Evolutionary conservation across 2,113 vertebrate genomes (phyloP), one percentile per base, ranked within the genome.

Genomic region (Drymodes brunneopygia): DNA sequence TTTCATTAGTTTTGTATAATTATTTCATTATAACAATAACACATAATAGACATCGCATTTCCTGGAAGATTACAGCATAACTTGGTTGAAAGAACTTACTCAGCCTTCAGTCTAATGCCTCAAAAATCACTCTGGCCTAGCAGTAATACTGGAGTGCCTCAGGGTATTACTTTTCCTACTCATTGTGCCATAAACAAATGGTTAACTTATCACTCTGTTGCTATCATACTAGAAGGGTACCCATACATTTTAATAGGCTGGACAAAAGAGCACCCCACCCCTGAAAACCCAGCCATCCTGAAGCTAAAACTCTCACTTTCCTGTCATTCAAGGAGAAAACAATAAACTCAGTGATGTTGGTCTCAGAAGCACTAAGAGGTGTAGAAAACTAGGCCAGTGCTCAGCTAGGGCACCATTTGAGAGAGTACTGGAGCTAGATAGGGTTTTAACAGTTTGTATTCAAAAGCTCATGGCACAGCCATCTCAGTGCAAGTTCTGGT

Each of bases 1-100:
- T 97, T 96, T 97, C 91, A 92, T 96, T 95, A 92, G 92, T 96
- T 97, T 96, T 91, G 78, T 96, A 48, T 95, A 95, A 95, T 97
- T 97, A 96, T 96, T 97, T 97, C 83, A 96, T 97, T 96, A 94
- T 84, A 91, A 71, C 92, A 97, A 88, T 96, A 91, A 90, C 88
- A 51, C 91, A 91, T 96, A 96, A 95, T 96, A 97, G 96, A 73
- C 2, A 0, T 81, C 86, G 80, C 83, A 88, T 96, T 97, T 97
- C 88, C 90, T 94, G 88, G 71, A 95, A 86, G 88, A 96, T 97
- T 97, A 92, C 54, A 51, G 57, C 64, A 23, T 84, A 73, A 85
- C 90, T 65, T 90, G 42, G 54, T 94, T 95, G 89, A 92, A 87
- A 96, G 90, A 90, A 90, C 71, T 96, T 90, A 57, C 53, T 95